These are phyloP conservation scores for Luehdorfia chinensis DNA, from an alignment of 1,140 invertebrate species.

Conservation along the genomic window DNA sequence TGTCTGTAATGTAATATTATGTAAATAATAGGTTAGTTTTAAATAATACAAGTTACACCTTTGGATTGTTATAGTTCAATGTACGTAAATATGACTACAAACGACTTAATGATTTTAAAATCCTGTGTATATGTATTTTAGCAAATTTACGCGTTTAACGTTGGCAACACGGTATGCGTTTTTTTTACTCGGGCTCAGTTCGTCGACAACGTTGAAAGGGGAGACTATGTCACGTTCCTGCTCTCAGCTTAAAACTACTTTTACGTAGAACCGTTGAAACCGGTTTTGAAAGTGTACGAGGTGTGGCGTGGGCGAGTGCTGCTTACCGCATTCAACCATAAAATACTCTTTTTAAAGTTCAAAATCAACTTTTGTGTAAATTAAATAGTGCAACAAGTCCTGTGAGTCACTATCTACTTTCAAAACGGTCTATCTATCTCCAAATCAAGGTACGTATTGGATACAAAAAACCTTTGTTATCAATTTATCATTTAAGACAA, in stretches of 20 bases:
- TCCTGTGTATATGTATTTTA: no score
- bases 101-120: no score
- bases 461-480: slow-evolving; percentile 16
- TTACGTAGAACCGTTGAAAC: slow-evolving; percentile 44
- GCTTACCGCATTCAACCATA: slow-evolving; percentile 40
- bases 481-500: slow-evolving; percentile 5
- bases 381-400: slow-evolving; percentile 28
- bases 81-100: no score
- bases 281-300: slow-evolving; percentile 49
- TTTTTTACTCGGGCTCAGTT: slow-evolving; percentile 29
- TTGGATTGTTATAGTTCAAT: no score
- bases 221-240: slow-evolving; percentile 22
- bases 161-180: slow-evolving; percentile 29
- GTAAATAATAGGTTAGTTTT: no score
- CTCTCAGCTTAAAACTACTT: slow-evolving; percentile 34
- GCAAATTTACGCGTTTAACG: background rate
- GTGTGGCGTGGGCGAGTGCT: slow-evolving; percentile 45
- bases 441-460: slow-evolving; percentile 23
- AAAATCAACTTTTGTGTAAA: slow-evolving; percentile 38
- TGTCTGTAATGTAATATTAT: no score
- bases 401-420: slow-evolving; percentile 24
- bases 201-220: slow-evolving; percentile 26
- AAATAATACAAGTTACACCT: no score
- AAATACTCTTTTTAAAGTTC: slow-evolving; percentile 41
- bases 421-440: slow-evolving; percentile 21